Percentiles rank a stretch among this genome's conserved stretches.
phyloP scores from a whole-genome alignment of 1,140 invertebrate genomes.

The Formica selysi region DNA sequence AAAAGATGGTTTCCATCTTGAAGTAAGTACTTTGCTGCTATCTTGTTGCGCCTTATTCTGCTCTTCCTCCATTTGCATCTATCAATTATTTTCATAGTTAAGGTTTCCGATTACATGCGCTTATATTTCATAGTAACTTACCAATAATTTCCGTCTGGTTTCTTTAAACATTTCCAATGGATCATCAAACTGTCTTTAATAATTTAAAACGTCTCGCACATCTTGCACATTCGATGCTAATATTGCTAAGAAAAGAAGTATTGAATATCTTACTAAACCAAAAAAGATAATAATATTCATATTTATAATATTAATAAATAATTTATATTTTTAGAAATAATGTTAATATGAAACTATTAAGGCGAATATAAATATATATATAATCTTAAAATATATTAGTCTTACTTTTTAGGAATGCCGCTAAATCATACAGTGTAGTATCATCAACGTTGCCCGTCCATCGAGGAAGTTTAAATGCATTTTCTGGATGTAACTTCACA shows the following conservation, averaged over 20 bases:
- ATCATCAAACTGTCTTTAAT: slow-evolving; percentile 98
- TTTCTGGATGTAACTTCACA: slow-evolving; percentile 95
- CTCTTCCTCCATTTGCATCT: slow-evolving; percentile 83
- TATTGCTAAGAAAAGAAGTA: too few relatives aligned
- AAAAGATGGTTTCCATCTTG: slow-evolving; percentile 83
- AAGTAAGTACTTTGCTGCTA: slow-evolving; percentile 75
- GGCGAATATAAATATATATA: too few relatives aligned
- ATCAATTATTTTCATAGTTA: slow-evolving; percentile 22
- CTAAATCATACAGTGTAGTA: slow-evolving; percentile 94
- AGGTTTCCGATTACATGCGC: neutral
- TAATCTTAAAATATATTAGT: slow-evolving; percentile 56
- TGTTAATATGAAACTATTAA: slow-evolving; percentile 24
- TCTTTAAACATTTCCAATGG: slow-evolving; percentile 96
- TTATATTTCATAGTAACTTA: slow-evolving; percentile 17
- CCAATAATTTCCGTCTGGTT: slow-evolving; percentile 90
- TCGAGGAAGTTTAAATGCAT: slow-evolving; percentile 94
- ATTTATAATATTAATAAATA: slow-evolving; percentile 3
- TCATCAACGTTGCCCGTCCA: slow-evolving; percentile 98
- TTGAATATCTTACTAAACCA: too few relatives aligned
- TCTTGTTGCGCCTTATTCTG: slow-evolving; percentile 79
- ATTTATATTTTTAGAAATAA: neutral
- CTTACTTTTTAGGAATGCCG: slow-evolving; percentile 96
- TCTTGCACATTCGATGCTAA: too few relatives aligned
- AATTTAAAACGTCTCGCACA: slow-evolving; percentile 95
- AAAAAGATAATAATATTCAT: too few relatives aligned